A percentile compares a stretch with the other conserved stretches of the same genome.
Evolutionary conservation across 37 sponge, comb jelly and placozoan genomes (phyloP).

Genomic region (Amphimedon queenslandica): DNA sequence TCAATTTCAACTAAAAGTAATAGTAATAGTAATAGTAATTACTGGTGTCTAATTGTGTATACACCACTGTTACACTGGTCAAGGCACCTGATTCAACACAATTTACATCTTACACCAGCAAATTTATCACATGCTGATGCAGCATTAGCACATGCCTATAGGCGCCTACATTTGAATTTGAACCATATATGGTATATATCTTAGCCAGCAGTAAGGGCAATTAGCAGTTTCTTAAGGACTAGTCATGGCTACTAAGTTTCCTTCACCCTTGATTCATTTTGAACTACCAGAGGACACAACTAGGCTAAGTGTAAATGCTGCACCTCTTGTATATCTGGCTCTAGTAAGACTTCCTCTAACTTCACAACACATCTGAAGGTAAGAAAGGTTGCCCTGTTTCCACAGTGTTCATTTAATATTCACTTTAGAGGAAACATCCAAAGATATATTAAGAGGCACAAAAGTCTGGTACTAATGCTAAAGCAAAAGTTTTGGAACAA

Average conservation of each 20-base stretch:
- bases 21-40: neutral
- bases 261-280: too few species aligned
- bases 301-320: neutral
- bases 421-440: slow-evolving; percentile 7
- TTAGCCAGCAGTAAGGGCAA: too few species aligned
- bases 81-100: too few species aligned
- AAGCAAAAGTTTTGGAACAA: slow-evolving; percentile 2
- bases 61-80: neutral
- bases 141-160: too few species aligned
- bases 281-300: neutral
- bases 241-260: too few species aligned
- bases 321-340: neutral
- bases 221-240: too few species aligned
- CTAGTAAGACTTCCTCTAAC: neutral
- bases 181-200: too few species aligned
- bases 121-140: too few species aligned
- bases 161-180: too few species aligned
- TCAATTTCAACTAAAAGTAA: too few species aligned
- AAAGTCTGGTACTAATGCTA: neutral
- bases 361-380: neutral
- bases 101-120: neutral
- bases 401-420: neutral
- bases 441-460: slow-evolving; percentile 22
- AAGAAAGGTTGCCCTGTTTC: neutral
- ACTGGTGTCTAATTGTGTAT: neutral